Evolutionary conservation across 2,113 vertebrate genomes (phyloP), one percentile per base, ranked within the genome.

Genomic region (Acrocephalus arundinaceus): DNA sequence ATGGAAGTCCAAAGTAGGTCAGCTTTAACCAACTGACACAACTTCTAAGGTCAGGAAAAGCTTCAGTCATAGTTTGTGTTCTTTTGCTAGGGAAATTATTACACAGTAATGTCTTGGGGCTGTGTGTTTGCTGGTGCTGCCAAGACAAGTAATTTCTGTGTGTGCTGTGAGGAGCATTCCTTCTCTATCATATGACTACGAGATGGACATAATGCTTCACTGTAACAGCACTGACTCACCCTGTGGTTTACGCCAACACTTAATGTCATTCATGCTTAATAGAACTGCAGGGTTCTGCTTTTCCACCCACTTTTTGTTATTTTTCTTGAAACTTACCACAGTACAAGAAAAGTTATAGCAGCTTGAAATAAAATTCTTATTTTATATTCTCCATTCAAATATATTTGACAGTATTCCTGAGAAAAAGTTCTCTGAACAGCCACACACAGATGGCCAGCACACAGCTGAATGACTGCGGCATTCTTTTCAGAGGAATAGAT

Each of bases 211-310:
- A 94, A 89, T 75, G 73, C 73, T 43, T 81, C 11, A 5, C 85
- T 92, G 72, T 88, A 92, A 67, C 76, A 93, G 85, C 90, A 75
- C 94, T 95, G 92, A 96, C 96, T 97, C 96, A 96, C 80, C 41
- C 92, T 33, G 45, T 24, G 71, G 68, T 94, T 92, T 68, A 94
- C 12, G 88, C 92, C 93, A 96, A 96, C 92, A 75, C 65, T 93
- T 92, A 92, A 87, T 94, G 93, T 93, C 92, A 92, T 94, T 95
- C 95, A 94, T 90, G 86, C 94, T 95, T 97, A 89, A 93, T 94
- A 93, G 91, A 96, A 93, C 83, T 57, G 78, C 65, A 74, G 68
- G 21, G 22, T 81, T 93, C 90, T 94, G 83, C 83, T 93, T 95
- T 96, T 89, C 94, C 90, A 93, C 96, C 90, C 79, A 92, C 85